Percentiles rank a stretch among this genome's conserved stretches.
phyloP scores from a whole-genome alignment of 1,140 invertebrate genomes.

The Anastrepha ludens region DNA sequence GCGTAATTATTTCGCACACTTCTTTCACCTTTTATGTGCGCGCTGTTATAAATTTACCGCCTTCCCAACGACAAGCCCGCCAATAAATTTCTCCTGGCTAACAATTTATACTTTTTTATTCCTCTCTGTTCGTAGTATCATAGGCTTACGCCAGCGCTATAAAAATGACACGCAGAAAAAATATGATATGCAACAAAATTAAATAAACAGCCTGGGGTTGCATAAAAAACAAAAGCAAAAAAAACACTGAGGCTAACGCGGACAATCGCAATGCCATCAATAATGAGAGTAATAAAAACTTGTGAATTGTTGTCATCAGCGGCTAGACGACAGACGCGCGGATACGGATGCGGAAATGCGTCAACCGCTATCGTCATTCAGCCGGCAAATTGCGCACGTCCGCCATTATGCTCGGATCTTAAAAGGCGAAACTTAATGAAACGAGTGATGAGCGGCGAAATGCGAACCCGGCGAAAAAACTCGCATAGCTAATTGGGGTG shows the following conservation, averaged over 20 bases:
- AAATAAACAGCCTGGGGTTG: background rate
- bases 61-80: no score
- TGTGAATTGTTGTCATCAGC: conserved; percentile 5
- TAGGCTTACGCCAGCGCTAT: background rate
- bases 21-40: no score
- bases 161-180: background rate
- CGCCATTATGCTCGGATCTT: conserved; percentile 2
- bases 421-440: background rate
- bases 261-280: background rate
- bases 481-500: background rate
- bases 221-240: background rate
- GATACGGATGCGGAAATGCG: conserved; percentile 23
- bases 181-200: conserved; percentile 9
- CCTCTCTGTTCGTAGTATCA: no score
- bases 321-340: background rate
- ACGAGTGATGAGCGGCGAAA: conserved; percentile 3
- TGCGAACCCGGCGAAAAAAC: background rate
- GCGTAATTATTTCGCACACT: no score
- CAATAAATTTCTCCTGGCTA: no score
- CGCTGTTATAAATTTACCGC: no score
- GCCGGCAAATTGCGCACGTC: conserved; percentile 40
- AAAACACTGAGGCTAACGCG: background rate
- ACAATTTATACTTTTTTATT: no score
- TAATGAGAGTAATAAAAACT: conserved; percentile 24
- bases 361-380: conserved; percentile 15